Conservation (phyloP, 2,797 vertebrate genomes). For the Masticophis lateralis region DNA sequence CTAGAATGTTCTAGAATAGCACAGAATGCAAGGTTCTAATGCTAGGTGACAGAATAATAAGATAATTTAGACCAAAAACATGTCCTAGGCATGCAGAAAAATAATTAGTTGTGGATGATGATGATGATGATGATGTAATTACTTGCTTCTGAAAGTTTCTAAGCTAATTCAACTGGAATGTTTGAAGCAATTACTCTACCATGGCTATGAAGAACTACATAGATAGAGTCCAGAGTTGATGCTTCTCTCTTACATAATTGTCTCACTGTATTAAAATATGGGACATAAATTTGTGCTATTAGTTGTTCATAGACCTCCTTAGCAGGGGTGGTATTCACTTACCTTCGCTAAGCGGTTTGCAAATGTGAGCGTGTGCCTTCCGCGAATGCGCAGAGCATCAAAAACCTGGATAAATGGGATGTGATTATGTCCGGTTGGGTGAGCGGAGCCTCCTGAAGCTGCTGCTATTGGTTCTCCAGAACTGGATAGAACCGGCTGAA, state of each 20-base stretch:
- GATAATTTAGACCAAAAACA: neutral
- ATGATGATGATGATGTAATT: neutral
- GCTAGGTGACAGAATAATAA: neutral
- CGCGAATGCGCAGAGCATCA: too few relatives aligned
- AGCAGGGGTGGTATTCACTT: too few relatives aligned
- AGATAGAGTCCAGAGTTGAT: neutral
- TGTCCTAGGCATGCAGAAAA: neutral
- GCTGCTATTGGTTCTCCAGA: too few relatives aligned
- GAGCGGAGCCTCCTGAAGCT: too few relatives aligned
- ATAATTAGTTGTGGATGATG: neutral
- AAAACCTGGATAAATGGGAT: too few relatives aligned
- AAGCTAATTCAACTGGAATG: neutral
- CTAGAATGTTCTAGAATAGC: neutral
- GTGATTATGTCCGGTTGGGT: too few relatives aligned
- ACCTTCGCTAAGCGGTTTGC: too few relatives aligned
- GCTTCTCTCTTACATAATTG: neutral
- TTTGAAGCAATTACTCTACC: neutral
- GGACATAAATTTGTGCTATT: neutral
- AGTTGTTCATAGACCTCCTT: neutral
- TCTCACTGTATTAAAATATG: too few relatives aligned
- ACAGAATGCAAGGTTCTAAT: neutral
- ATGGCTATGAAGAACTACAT: neutral
- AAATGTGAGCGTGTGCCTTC: too few relatives aligned
- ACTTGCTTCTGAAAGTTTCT: neutral
- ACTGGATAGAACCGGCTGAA: too few relatives aligned